Evolutionary conservation across 30 jellyfish, hydroid and myxozoan species (phyloP), one percentile per base, ranked within the genome.

Genomic region (Phacellophora camtschatica): DNA sequence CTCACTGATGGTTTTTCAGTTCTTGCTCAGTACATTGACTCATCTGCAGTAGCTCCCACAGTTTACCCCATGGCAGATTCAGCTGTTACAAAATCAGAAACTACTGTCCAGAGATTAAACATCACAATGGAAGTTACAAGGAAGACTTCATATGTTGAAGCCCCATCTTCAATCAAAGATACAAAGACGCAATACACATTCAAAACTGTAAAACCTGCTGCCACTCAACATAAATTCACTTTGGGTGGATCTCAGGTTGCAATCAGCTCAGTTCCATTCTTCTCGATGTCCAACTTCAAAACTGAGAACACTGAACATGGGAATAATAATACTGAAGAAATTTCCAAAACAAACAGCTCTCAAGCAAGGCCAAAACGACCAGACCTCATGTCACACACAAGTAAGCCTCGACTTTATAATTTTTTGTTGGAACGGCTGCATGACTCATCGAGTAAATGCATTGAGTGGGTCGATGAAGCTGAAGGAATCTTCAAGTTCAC

Each of bases 401-500:
- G 88, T 58, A 89, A 89, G 51, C 97, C 95, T 25, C 39, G 97
- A 62, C 61, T 89, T 61, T 89, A 62, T 78, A 74, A 77, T 53
- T 89, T 89, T 74, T 66, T 89, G 80, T 28, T 35, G 51, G 95
- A 89, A 49, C 50, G 82, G 72, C 63, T 89, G 57, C 74, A 77
- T 3, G 90, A 89, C 71, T 83, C 96, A n/a, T 18, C 53, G 1
- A 74, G 59, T 58, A 61, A 46, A 13, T 89, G 97, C 88, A 89
- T 89, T 71, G 97, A 89, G 57, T 91, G 98, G 98, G 76, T 84
- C 15, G 72, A 91, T 33, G 84, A 78, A 33, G 35, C 74, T 12
- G 43, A 56, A 24, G 98, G 98, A 3, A 63, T 80, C 77, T 91
- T 91, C 92, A 91, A 85, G 79, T 84, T 91, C 72, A 74, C 79